Evolutionary conservation across 2,888 invertebrate genomes (phyloP), one percentile per base, ranked within the genome.

Genomic region (Drosophila formosana): DNA sequence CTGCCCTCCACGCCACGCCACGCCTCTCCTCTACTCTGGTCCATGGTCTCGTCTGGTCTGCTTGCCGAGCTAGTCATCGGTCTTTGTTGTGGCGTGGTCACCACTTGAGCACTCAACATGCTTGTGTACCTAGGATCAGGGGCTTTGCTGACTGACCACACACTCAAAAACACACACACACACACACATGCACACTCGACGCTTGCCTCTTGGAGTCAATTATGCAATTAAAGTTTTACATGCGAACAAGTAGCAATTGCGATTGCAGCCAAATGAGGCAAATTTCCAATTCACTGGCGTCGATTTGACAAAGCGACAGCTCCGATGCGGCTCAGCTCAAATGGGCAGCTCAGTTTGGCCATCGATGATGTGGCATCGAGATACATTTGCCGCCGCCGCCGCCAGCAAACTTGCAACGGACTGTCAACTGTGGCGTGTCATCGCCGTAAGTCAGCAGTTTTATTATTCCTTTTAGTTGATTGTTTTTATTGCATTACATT

Each of bases 201-300:
- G 30, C 47, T 23, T 23, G 66, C 76, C 72, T 70, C 70, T 74
- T 74, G 73, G 72, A 84, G 86, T 78, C 88, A 89, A 86, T 86
- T 86, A 89, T 86, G 86, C 83, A 86, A 86, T 89, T 86, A 85
- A 78, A 77, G 78, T 57, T 75, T 78, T 72, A 74, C 75, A 75
- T 72, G 67, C 82, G 66, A 81, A 71, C 72, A 81, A 88, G 76
- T 75, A 75, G 71, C 86, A 74, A 76, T 75, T 66, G 66, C 63
- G 55, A 45, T 47, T 51, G 61, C 57, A 62, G 53, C 58, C 82
- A 88, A 89, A 85, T 82, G 89, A 75, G 67, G 86, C 83, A 71
- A 80, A 82, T 89, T 85, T 88, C 78, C 75, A 72, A 70, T 71
- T 52, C 56, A 58, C 75, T 70, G 73, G 46, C 71, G 34, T 66